Base-by-base conservation (phyloP, 1,140 invertebrate genomes). In the Listronotus oregonensis region DNA sequence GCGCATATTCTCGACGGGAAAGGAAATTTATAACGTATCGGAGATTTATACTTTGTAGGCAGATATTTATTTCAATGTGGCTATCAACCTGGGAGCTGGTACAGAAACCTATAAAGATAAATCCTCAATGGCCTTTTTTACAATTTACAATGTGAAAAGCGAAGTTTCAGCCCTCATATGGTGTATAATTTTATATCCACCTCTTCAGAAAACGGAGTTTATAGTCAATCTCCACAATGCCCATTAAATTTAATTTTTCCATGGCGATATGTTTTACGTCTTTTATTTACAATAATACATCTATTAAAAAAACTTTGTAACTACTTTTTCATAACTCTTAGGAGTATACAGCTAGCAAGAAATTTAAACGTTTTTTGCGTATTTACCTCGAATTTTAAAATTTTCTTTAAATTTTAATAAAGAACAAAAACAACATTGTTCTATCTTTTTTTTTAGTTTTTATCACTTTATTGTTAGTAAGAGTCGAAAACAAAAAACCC, bases 91-190 rank as follows among this genome's bases (percentile, higher is more conserved):
- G 31, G 54, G 31, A 42, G 34, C 39, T 56, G 15, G 31, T 56
- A 44, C 42, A 39, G 54, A 56, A 56, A 56, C 39, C 54, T n/a
- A 39, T 56, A 56, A 56, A 56, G 39, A 43, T 56, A 56, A 56
- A 56, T 56, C 21, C 31, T 43, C 54, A 43, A 56, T 56, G 54
- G 54, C 31, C 54, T 39, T 56, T 56, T 50, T 43, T 56, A 56
- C 54, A 56, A 39, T 56, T 56, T 56, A 56, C 54, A 56, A 56
- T 56, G 54, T 56, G 54, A 56, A 56, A 56, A 56, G 54, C 21
- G 54, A 56, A 56, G 2, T 39, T 56, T 40, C 21, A 56, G 54
- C 18, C 18, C 54, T 21, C 54, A 56, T 56, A 56, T 56, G 54
- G 54, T 39, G 54, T 56, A 56, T 56, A 56, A 56, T 56, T 56